Evolutionary conservation across 1,140 invertebrate species (phyloP), one percentile per base, ranked within the genome.

Genomic region (Pogonognathellus flavescens): DNA sequence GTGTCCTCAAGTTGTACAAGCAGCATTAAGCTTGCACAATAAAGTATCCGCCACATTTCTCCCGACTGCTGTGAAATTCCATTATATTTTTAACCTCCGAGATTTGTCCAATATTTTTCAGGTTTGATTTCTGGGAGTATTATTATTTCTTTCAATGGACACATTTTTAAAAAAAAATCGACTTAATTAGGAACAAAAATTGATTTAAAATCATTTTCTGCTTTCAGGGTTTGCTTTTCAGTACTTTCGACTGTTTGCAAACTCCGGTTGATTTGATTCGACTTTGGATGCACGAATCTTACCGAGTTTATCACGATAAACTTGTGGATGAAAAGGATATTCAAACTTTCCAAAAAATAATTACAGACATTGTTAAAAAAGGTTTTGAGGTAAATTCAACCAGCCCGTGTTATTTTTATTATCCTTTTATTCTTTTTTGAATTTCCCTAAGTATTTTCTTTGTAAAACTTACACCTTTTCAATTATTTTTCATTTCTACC

Each of bases 11-110:
- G 93, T 98, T 82, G 95, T 98, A 2, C 91, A 93, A 80, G 95
- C 95, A 20, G 94, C 97, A 0, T 92, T 98, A 41, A 93, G 94
- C 53, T 90, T 99, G 11, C 97, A 99, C 90, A 93, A 95, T 88
- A 96, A 97, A 91, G 94, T 95, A 7, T 53, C 94, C 11, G 94
- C 82, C 14, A 66, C 84, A 0, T 88, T 86, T 83, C 62, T 88
- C 1, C 83, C 97, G 4, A 99, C 97, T 31, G 97, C 97, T 7
- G 94, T 97, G 41, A 99, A 99, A 91, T 99, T 98, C 89, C 97
- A 99, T 91, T 99, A 99, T 89, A 95, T 98, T 85, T 99, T 99
- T 90, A 99, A 99, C 92, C 92, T 99, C 31, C 91, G 98, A 83
- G 98, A 99, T 90, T 92, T 99, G 53, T 98, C 97, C 2, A 98